Evolutionary conservation across 2,888 invertebrate genomes (phyloP).

Genomic region (Stenodema calcarata): DNA sequence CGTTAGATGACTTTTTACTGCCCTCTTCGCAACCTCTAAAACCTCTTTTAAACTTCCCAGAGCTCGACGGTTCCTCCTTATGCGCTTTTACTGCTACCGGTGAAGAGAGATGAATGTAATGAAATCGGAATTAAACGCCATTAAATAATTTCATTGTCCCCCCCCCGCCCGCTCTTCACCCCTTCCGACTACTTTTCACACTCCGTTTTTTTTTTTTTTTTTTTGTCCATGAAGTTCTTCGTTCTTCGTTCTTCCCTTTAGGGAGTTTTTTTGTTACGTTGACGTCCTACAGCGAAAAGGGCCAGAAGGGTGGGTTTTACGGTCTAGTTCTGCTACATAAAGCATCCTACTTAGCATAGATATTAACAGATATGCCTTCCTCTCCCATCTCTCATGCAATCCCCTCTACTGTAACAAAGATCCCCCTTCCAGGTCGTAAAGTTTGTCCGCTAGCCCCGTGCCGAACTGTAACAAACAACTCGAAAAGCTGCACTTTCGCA

Average conservation of each 20-base stretch:
- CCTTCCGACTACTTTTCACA: neutral
- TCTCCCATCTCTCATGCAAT: neutral
- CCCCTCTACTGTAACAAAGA: constrained; percentile 35
- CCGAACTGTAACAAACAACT: constrained; percentile 44
- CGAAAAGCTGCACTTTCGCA: constrained; percentile 28
- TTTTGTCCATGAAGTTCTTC: too few relatives aligned
- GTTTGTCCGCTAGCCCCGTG: constrained; percentile 38
- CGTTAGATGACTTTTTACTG: constrained; percentile 45
- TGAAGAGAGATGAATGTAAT: constrained; percentile 51
- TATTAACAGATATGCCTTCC: constrained; percentile 53
- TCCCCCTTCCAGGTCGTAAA: constrained; percentile 36
- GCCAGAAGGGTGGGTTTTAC: constrained; percentile 45
- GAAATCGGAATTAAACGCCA: constrained; percentile 54
- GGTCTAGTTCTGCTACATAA: constrained; percentile 52
- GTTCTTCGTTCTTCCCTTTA: neutral
- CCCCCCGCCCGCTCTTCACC: too few relatives aligned
- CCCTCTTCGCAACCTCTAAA: constrained; percentile 47
- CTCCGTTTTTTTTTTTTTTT: constrained; percentile 1
- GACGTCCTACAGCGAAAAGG: constrained; percentile 23
- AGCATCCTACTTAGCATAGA: constrained; percentile 54
- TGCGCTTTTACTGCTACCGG: constrained; percentile 45
- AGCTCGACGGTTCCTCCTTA: neutral
- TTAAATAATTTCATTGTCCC: constrained; percentile 54
- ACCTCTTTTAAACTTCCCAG: constrained; percentile 17
- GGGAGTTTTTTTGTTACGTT: constrained; percentile 34